phyloP scores from a whole-genome alignment of 2,797 vertebrate genomes.

The Onychomys leucogaster region DNA sequence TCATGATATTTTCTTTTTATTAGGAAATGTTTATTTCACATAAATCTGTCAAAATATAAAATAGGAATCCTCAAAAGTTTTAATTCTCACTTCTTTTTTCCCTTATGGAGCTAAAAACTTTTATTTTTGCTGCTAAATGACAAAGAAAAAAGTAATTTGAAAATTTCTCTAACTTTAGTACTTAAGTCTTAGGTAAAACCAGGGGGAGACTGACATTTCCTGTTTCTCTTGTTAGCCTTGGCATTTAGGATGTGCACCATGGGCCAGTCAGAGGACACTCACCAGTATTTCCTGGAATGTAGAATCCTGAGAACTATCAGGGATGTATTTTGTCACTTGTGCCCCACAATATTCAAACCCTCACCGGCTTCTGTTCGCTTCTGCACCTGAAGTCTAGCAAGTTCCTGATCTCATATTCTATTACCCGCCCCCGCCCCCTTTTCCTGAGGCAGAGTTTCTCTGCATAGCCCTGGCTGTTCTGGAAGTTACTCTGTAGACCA shows the following conservation, averaged over 20 bases:
- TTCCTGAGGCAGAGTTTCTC: not conserved
- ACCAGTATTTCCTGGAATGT: not conserved
- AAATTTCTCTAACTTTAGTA: not conserved
- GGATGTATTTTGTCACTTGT: not conserved
- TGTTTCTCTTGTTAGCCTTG: not conserved
- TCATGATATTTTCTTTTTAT: not conserved
- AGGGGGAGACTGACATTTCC: not conserved
- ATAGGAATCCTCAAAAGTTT: not conserved
- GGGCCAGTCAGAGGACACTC: not conserved
- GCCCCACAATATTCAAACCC: not conserved
- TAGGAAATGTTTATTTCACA: not conserved
- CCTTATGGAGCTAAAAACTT: not conserved
- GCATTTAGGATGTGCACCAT: not conserved
- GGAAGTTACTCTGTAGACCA: no score
- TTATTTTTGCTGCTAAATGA: constrained; percentile 14
- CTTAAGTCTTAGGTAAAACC: not conserved
- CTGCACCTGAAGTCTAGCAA: not conserved
- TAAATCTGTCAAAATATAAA: constrained; percentile 33
- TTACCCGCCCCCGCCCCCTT: no score
- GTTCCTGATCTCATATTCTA: not conserved
- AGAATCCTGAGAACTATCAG: no score
- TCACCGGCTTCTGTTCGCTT: not conserved
- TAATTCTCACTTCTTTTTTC: not conserved
- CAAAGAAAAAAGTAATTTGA: constrained; percentile 16
- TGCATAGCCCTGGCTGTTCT: no score